phyloP scores from a whole-genome alignment of 2,113 vertebrate genomes.

The Brachypodius melanocephalos region DNA sequence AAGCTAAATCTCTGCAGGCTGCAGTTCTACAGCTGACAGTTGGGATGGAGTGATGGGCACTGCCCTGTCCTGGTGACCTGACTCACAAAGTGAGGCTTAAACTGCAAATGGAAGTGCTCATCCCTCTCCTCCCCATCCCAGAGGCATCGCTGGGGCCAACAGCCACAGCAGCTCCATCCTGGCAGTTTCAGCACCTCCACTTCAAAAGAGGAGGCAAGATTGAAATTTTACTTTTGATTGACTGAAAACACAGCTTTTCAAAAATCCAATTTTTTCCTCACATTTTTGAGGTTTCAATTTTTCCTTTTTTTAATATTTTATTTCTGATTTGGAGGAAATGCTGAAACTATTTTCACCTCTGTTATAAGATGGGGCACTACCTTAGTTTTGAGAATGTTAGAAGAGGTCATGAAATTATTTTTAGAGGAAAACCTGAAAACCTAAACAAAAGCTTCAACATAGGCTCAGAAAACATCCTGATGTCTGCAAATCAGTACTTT shows the following conservation, averaged over 20 bases:
- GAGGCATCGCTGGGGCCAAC: background rate
- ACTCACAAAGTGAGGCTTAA: background rate
- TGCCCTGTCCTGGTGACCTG: background rate
- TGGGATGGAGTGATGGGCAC: background rate
- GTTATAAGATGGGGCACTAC: background rate
- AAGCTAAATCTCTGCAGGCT: background rate
- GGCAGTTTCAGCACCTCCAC: accelerated
- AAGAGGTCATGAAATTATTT: background rate
- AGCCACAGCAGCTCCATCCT: background rate
- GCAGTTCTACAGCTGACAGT: background rate
- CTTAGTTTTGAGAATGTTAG: background rate
- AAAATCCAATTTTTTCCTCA: background rate
- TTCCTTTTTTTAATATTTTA: background rate
- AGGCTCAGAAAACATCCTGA: background rate
- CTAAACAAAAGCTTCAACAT: background rate
- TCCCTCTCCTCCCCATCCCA: accelerated
- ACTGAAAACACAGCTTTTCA: background rate
- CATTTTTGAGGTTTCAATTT: background rate
- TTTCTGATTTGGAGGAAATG: background rate
- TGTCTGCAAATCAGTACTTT: background rate
- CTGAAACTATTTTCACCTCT: background rate
- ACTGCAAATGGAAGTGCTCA: background rate
- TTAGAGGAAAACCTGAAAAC: background rate
- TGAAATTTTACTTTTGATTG: background rate
- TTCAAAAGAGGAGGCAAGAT: background rate